Evolutionary conservation across 2,797 vertebrate species (phyloP).

Genomic region (Hoplostethus mediterraneus): DNA sequence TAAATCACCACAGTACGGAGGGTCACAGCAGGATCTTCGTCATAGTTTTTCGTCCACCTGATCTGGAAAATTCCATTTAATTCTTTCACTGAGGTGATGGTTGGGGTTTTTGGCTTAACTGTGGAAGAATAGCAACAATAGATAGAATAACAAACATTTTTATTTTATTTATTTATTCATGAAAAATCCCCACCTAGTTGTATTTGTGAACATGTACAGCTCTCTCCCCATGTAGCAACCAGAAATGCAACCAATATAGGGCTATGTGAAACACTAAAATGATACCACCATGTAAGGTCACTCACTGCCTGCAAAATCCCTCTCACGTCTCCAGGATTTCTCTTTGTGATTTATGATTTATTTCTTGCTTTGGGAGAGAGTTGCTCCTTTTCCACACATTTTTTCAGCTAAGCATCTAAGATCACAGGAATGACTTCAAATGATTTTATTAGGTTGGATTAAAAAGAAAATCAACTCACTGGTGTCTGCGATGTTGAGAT

Average conservation of each 20-base stretch:
- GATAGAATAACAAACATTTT: too few relatives aligned
- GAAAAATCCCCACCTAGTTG: too few relatives aligned
- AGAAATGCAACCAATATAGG: not conserved
- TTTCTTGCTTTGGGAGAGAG: too few relatives aligned
- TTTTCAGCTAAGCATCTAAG: not conserved
- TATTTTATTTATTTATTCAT: too few relatives aligned
- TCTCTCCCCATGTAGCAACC: not conserved
- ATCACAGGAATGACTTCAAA: not conserved
- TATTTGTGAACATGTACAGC: not conserved
- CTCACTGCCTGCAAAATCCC: too few relatives aligned
- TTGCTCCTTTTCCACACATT: not conserved
- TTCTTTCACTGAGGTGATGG: constrained; percentile 23
- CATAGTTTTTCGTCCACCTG: constrained; percentile 32
- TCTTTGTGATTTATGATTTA: too few relatives aligned
- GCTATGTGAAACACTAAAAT: too few relatives aligned
- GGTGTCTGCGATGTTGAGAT: rapidly evolving
- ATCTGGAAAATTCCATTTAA: constrained; percentile 36
- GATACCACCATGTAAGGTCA: too few relatives aligned
- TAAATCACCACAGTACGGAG: constrained; percentile 14
- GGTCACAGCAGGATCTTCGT: rapidly evolving
- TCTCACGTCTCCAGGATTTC: too few relatives aligned
- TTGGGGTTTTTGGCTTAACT: constrained; percentile 69
- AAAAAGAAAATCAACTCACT: constrained; percentile 46
- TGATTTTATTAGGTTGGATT: not conserved
- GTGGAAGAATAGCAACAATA: not conserved